Percentiles rank a stretch among this genome's conserved stretches.
Evolutionary conservation across 2,888 invertebrate genomes (phyloP).

Genomic region (Amphipyra berbera): DNA sequence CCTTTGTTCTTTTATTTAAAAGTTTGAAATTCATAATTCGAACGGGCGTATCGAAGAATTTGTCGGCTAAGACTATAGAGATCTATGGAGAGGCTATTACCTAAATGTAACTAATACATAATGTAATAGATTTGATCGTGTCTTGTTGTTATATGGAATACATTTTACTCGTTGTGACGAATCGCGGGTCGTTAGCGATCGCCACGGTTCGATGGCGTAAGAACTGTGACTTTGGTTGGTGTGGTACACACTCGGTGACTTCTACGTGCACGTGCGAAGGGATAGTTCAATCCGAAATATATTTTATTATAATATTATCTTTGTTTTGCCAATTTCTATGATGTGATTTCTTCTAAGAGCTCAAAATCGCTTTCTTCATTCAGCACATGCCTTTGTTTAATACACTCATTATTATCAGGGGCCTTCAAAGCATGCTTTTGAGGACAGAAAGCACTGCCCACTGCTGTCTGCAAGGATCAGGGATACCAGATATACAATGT

Average conservation of each 20-base stretch:
- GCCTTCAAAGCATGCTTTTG: too few species aligned
- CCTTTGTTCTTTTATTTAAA: conserved; percentile 34
- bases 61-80: conserved; percentile 44
- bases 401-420: too few species aligned
- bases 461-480: too few species aligned
- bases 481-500: too few species aligned
- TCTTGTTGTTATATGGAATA: conserved; percentile 80
- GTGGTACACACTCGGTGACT: conserved; percentile 60
- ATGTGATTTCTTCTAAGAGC: too few species aligned
- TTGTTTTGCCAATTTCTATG: neutral
- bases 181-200: conserved; percentile 80
- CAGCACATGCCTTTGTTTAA: too few species aligned
- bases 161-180: conserved; percentile 83
- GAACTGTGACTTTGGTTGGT: conserved; percentile 68
- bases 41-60: conserved; percentile 62
- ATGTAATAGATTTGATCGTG: conserved; percentile 63
- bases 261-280: conserved; percentile 18
- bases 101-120: conserved; percentile 60
- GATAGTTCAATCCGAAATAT: neutral
- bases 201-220: conserved; percentile 79
- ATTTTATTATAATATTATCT: neutral
- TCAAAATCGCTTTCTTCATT: too few species aligned
- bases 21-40: conserved; percentile 40
- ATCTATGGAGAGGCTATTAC: conserved; percentile 40
- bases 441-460: too few species aligned